Evolutionary conservation across 2,888 invertebrate genomes (phyloP).

Genomic region (Ochropleura leucogaster): DNA sequence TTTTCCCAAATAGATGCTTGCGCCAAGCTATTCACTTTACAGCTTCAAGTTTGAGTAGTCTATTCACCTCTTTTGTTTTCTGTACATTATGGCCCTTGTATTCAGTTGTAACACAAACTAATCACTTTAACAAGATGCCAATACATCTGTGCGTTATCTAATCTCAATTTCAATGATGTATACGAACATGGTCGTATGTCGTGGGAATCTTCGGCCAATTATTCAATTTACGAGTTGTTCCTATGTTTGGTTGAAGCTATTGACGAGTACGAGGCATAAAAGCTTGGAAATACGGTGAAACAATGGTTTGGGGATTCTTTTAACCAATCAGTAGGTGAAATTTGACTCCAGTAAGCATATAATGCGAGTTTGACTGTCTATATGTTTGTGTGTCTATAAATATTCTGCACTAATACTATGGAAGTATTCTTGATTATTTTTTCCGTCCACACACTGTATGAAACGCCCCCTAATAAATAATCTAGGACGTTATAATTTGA

Average conservation of each 20-base stretch:
- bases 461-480: slow-evolving; percentile 25
- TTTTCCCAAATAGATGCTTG: neutral
- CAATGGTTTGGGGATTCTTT: slow-evolving; percentile 7
- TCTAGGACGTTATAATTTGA: slow-evolving; percentile 49
- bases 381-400: too few species aligned
- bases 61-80: slow-evolving; percentile 38
- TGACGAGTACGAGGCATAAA: slow-evolving; percentile 65
- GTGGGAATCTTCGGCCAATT: slow-evolving; percentile 79
- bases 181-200: slow-evolving; percentile 61
- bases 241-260: slow-evolving; percentile 74
- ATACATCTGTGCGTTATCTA: slow-evolving; percentile 60
- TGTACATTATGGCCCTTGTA: slow-evolving; percentile 36
- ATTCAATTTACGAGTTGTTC: slow-evolving; percentile 81
- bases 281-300: slow-evolving; percentile 18
- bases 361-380: neutral
- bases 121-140: slow-evolving; percentile 57
- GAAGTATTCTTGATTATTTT: neutral
- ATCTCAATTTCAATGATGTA: slow-evolving; percentile 61
- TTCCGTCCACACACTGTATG: slow-evolving; percentile 3
- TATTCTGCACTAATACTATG: neutral
- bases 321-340: neutral
- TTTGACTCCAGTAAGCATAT: neutral
- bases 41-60: neutral
- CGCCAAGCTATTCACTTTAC: neutral
- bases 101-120: slow-evolving; percentile 51